These are phyloP conservation scores for Agrochola macilenta DNA, from an alignment of 2,888 invertebrate genomes.

Conservation along the genomic window DNA sequence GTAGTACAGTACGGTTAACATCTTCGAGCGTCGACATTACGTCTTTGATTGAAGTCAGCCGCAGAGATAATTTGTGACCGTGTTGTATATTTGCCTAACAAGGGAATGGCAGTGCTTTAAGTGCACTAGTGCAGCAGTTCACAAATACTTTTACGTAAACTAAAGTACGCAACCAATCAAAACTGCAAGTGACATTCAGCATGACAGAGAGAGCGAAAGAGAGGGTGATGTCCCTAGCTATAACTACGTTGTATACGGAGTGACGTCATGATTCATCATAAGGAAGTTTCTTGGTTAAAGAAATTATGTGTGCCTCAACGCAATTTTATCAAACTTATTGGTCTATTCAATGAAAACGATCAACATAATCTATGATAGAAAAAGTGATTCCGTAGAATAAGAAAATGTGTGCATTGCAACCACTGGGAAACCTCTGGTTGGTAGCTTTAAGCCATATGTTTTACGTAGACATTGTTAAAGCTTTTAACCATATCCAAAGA, in stretches of 20 bases:
- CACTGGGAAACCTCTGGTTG: not conserved
- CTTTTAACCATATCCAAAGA: not conserved
- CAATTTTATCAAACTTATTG: not conserved
- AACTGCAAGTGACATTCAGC: too few species aligned
- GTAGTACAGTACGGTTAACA: not conserved
- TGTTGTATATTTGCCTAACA: too few species aligned
- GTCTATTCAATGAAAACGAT: not conserved
- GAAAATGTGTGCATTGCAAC: not conserved
- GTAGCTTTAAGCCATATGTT: not conserved
- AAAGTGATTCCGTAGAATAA: not conserved
- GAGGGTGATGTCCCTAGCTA: not conserved
- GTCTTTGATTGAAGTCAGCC: not conserved
- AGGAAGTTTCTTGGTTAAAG: not conserved
- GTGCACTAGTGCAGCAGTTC: too few species aligned
- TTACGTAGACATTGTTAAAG: not conserved
- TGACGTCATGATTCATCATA: slow-evolving; percentile 10
- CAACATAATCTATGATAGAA: not conserved
- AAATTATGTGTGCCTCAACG: slow-evolving; percentile 2
- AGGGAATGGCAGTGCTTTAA: too few species aligned
- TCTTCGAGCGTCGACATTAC: not conserved
- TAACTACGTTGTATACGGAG: not conserved
- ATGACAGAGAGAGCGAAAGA: too few species aligned
- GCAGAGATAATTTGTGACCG: not conserved
- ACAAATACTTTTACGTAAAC: not conserved
- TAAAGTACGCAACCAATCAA: not conserved